Conservation (phyloP, 2,888 invertebrate species). For the Ceramica pisi region DNA sequence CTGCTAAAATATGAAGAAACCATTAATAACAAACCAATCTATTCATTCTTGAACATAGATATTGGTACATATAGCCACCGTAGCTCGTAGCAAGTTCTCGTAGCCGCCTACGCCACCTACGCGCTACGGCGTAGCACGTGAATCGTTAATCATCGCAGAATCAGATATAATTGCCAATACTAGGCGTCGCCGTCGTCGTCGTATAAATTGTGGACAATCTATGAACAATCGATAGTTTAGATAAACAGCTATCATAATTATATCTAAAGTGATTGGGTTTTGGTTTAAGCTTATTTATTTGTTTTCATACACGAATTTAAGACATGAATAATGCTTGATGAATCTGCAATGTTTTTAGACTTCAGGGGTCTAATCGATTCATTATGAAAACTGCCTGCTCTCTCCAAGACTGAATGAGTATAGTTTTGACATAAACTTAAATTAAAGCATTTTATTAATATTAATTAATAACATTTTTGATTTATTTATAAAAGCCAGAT, state of each 20-base stretch:
- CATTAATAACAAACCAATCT: conserved; percentile 6
- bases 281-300: background rate
- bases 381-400: too few relatives aligned
- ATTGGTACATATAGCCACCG: background rate
- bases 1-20: background rate
- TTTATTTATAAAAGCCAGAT: too few relatives aligned
- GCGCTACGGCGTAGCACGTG: conserved; percentile 53
- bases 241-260: conserved; percentile 26
- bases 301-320: too few relatives aligned
- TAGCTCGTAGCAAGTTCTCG: conserved; percentile 11
- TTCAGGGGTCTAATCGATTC: too few relatives aligned
- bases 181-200: too few relatives aligned
- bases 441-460: too few relatives aligned
- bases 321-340: too few relatives aligned
- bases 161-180: conserved; percentile 50
- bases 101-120: conserved; percentile 29
- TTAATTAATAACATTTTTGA: too few relatives aligned
- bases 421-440: too few relatives aligned
- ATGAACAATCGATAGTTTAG: conserved; percentile 34
- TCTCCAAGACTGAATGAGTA: too few relatives aligned
- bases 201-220: conserved; percentile 47
- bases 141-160: conserved; percentile 36
- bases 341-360: too few relatives aligned
- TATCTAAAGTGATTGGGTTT: background rate
- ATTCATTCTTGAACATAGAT: conserved; percentile 2